Percentiles rank a stretch among this genome's conserved stretches.
Evolutionary conservation across 2,888 invertebrate species (phyloP).

Genomic region (Nemotelus pantherinus): DNA sequence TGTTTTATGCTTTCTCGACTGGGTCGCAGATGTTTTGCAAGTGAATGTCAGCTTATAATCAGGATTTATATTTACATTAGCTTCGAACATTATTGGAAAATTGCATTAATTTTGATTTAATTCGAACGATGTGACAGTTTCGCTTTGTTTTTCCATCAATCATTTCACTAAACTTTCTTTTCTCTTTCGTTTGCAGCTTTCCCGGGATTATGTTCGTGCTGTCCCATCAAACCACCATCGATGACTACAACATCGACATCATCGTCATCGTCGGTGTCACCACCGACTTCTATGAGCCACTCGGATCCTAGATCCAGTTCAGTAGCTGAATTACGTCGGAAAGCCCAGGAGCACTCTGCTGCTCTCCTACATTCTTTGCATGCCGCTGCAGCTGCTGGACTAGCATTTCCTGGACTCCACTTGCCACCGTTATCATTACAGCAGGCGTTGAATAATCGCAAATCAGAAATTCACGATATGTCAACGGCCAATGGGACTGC

Average conservation of each 20-base stretch:
- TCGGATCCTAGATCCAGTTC: slow-evolving; percentile 83
- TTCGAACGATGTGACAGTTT: slow-evolving; percentile 21
- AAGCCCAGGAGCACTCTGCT: slow-evolving; percentile 95
- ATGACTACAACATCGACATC: slow-evolving; percentile 57
- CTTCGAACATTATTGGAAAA: slow-evolving; percentile 46
- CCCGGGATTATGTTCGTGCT: slow-evolving; percentile 82
- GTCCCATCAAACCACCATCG: slow-evolving; percentile 73
- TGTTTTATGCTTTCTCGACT: slow-evolving; percentile 1
- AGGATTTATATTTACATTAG: slow-evolving; percentile 50
- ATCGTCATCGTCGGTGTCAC: slow-evolving; percentile 57
- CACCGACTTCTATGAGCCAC: slow-evolving; percentile 60
- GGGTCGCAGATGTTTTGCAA: slow-evolving; percentile 47
- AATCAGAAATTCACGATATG: slow-evolving; percentile 62
- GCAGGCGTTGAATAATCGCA: slow-evolving; percentile 57
- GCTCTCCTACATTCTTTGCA: slow-evolving; percentile 82
- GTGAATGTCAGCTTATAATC: slow-evolving; percentile 48
- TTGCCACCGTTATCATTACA: slow-evolving; percentile 65
- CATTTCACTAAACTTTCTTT: slow-evolving; percentile 33
- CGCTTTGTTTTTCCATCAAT: slow-evolving; percentile 37
- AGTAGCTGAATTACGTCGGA: slow-evolving; percentile 89
- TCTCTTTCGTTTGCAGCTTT: slow-evolving; percentile 68
- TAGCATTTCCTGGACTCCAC: slow-evolving; percentile 66
- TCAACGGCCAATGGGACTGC: slow-evolving; percentile 63
- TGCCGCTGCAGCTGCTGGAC: slow-evolving; percentile 65
- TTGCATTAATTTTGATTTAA: slow-evolving; percentile 50